These are phyloP conservation scores for Idaea aversata DNA, from an alignment of 2,888 invertebrate species.

Conservation along the genomic window DNA sequence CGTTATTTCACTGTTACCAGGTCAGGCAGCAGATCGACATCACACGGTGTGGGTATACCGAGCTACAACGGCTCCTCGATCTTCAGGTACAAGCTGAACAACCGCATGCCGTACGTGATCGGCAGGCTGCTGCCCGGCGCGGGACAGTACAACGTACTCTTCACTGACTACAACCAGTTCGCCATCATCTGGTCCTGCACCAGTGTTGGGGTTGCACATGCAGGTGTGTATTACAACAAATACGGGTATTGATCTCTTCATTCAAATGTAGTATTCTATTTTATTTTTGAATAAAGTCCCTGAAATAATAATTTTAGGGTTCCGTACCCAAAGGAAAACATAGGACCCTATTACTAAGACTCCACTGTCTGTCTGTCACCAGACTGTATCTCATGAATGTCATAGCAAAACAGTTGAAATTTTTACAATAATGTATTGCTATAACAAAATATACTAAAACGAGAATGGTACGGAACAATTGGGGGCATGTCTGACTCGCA, in stretches of 20 bases:
- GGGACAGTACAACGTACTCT: conserved; percentile 85
- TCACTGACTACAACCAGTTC: conserved; percentile 86
- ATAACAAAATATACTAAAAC: too few relatives aligned
- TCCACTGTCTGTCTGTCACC: too few relatives aligned
- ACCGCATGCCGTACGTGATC: conserved; percentile 82
- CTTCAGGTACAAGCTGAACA: conserved; percentile 81
- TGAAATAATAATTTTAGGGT: too few relatives aligned
- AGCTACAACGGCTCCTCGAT: conserved; percentile 78
- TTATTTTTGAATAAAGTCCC: too few relatives aligned
- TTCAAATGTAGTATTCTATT: too few relatives aligned
- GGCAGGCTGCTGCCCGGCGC: conserved; percentile 85
- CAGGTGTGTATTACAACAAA: conserved; percentile 64
- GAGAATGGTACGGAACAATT: too few relatives aligned
- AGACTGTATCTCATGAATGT: too few relatives aligned
- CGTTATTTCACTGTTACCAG: conserved; percentile 58
- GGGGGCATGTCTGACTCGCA: too few relatives aligned
- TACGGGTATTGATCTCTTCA: neutral
- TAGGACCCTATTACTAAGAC: too few relatives aligned
- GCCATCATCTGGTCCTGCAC: conserved; percentile 88
- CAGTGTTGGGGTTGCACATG: conserved; percentile 82
- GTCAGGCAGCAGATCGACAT: conserved; percentile 81
- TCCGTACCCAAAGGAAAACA: too few relatives aligned
- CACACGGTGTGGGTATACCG: conserved; percentile 83
- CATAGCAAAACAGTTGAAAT: too few relatives aligned
- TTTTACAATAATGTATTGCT: too few relatives aligned